Evolutionary conservation across 2,113 vertebrate species (phyloP).

Genomic region (Montifringilla adamsi): DNA sequence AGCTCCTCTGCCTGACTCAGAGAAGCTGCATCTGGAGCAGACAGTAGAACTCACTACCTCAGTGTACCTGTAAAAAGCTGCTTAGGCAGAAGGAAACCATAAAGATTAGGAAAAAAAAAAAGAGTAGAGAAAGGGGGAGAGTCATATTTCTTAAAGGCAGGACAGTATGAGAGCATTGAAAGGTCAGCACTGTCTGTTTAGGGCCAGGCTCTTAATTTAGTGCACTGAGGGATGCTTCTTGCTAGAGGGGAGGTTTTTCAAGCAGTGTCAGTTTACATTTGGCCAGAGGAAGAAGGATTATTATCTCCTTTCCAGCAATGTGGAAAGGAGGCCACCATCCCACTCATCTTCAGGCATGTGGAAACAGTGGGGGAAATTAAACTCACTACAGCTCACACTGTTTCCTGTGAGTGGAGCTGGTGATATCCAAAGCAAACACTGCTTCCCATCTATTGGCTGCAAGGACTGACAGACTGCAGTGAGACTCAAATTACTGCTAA

Average conservation of each 20-base stretch:
- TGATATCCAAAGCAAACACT: background rate
- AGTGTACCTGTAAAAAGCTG: background rate
- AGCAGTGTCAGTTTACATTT: background rate
- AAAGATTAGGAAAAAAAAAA: background rate
- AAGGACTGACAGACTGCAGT: background rate
- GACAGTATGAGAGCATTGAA: background rate
- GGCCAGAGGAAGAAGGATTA: background rate
- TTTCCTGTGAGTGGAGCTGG: background rate
- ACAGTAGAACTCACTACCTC: background rate
- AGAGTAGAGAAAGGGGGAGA: background rate
- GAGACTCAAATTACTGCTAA: background rate
- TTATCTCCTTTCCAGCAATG: constrained; percentile 5
- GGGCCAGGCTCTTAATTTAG: background rate
- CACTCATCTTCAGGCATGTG: constrained; percentile 22
- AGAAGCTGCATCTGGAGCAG: background rate
- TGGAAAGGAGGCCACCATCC: constrained; percentile 48
- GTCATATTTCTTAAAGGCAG: background rate
- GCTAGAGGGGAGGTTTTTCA: background rate
- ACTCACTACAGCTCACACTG: background rate
- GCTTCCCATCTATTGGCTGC: background rate
- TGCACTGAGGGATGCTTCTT: background rate
- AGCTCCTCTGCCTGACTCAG: background rate
- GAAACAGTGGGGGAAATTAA: constrained; percentile 38
- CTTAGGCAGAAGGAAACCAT: background rate
- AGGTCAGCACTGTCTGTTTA: constrained; percentile 3